phyloP scores from a whole-genome alignment of 2,888 invertebrate species.

The Thumatha senex region DNA sequence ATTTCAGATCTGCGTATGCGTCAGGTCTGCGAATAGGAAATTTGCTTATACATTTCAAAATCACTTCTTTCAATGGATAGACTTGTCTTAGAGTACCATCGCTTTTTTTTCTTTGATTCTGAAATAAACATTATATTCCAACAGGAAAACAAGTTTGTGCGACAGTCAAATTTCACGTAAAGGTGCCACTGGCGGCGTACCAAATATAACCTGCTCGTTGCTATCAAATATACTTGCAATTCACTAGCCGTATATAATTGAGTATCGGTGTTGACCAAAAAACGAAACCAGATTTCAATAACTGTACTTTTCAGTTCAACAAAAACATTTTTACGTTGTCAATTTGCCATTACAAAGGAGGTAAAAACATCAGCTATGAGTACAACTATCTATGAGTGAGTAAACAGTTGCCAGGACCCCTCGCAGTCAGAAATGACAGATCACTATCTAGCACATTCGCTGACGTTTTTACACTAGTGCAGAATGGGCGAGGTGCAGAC shows the following conservation, averaged over 20 bases:
- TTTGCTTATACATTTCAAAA: too few relatives aligned
- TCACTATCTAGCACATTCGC: constrained; percentile 76
- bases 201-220: too few relatives aligned
- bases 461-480: constrained; percentile 80
- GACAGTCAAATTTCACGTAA: too few relatives aligned
- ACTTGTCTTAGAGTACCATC: too few relatives aligned
- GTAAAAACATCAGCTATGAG: constrained; percentile 16
- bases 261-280: not conserved
- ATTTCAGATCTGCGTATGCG: too few relatives aligned
- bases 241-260: not conserved
- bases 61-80: too few relatives aligned
- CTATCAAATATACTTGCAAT: too few relatives aligned
- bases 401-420: constrained; percentile 48
- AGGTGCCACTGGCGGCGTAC: too few relatives aligned
- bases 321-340: constrained; percentile 3
- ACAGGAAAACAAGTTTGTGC: too few relatives aligned
- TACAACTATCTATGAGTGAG: constrained; percentile 25
- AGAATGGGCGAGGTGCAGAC: constrained; percentile 74
- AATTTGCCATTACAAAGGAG: constrained; percentile 22
- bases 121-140: too few relatives aligned
- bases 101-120: not conserved
- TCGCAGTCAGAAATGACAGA: constrained; percentile 68
- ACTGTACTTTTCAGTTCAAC: not conserved
- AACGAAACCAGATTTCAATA: not conserved
- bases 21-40: too few relatives aligned